phyloP scores from a whole-genome alignment of 2,113 vertebrate genomes.

The Lepisosteus oculatus region DNA sequence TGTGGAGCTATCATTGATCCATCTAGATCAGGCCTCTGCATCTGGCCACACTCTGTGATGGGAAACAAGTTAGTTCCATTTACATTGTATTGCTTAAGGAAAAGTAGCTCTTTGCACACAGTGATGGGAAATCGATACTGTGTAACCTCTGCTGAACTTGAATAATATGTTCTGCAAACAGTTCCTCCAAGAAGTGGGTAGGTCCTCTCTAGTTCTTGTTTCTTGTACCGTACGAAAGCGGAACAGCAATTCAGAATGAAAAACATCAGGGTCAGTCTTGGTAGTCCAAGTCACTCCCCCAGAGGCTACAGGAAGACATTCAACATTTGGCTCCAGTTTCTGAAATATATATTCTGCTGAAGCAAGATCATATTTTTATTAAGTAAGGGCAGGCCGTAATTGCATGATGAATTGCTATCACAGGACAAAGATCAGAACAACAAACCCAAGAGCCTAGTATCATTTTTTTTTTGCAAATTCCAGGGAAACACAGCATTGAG shows the following conservation, averaged over 20 bases:
- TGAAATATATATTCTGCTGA: constrained; percentile 14
- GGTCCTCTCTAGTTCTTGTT: no score
- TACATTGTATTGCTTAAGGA: no score
- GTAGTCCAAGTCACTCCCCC: neutral
- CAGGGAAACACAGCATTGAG: constrained; percentile 38
- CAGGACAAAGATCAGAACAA: constrained; percentile 47
- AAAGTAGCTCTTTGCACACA: no score
- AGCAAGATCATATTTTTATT: constrained; percentile 16
- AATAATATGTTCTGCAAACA: no score
- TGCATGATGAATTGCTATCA: constrained; percentile 19
- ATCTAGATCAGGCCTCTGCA: no score
- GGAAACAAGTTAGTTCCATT: no score
- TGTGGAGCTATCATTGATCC: no score
- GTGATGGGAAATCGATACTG: no score
- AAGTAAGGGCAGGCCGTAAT: neutral
- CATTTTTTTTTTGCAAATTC: constrained; percentile 27
- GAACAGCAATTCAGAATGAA: neutral
- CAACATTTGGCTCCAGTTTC: constrained; percentile 23
- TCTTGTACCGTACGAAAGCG: no score
- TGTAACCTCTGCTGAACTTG: no score
- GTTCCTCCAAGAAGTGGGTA: no score
- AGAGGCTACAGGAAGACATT: neutral
- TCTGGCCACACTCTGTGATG: no score
- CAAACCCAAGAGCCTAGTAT: constrained; percentile 38
- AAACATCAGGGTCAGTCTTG: neutral